A percentile compares a stretch with the other conserved stretches of the same genome.
These are phyloP conservation scores for Latrodectus elegans DNA, from an alignment of 2,888 invertebrate genomes.

Conservation along the genomic window DNA sequence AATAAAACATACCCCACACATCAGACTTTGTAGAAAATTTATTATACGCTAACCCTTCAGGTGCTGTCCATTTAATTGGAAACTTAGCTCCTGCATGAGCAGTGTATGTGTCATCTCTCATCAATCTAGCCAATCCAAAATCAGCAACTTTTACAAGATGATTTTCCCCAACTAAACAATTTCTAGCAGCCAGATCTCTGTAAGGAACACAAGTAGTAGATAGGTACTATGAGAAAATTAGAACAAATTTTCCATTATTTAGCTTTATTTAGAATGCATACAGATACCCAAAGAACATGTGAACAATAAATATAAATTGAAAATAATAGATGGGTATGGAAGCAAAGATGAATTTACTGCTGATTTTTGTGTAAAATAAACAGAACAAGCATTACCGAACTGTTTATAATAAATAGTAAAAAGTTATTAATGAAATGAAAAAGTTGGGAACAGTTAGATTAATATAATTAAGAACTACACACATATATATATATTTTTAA, in stretches of 20 bases:
- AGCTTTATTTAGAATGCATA: background rate
- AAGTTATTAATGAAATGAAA: too few species aligned
- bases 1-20: conserved; percentile 76
- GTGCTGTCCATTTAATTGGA: conserved; percentile 99
- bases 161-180: conserved; percentile 97
- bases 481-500: too few species aligned
- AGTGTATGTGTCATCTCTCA: conserved; percentile 98
- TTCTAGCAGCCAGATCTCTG: conserved; percentile 98
- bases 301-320: too few species aligned
- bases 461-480: too few species aligned
- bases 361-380: too few species aligned
- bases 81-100: conserved; percentile 99
- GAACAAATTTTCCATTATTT: too few species aligned
- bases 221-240: background rate
- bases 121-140: conserved; percentile 96
- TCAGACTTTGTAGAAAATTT: conserved; percentile 92
- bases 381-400: too few species aligned
- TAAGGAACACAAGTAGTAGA: conserved; percentile 66
- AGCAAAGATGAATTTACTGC: too few species aligned
- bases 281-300: too few species aligned
- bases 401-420: too few species aligned
- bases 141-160: conserved; percentile 99
- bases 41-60: conserved; percentile 98
- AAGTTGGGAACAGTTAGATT: too few species aligned
- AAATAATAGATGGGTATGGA: too few species aligned